These are phyloP conservation scores for Triplophysa rosa DNA, from an alignment of 2,113 vertebrate genomes.

Conservation along the genomic window DNA sequence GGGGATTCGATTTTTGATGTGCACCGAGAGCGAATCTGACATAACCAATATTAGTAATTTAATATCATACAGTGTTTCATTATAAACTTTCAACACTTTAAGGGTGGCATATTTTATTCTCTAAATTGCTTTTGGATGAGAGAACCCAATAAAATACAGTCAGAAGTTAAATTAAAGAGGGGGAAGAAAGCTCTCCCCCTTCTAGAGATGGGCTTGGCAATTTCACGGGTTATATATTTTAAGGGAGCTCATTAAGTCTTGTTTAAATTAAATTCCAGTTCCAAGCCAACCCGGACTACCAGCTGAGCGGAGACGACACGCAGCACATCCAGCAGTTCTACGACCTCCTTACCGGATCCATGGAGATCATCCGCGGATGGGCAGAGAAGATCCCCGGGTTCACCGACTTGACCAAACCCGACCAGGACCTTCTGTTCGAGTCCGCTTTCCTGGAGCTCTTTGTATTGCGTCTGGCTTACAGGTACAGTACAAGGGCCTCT, in stretches of 20 bases:
- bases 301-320: conserved; percentile 95
- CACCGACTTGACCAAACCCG: conserved; percentile 87
- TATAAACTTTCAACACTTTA: conserved; percentile 64
- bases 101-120: conserved; percentile 71
- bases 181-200: conserved; percentile 71
- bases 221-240: conserved; percentile 95
- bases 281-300: conserved; percentile 98
- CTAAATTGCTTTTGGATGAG: conserved; percentile 81
- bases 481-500: conserved; percentile 78
- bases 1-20: neutral
- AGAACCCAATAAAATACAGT: conserved; percentile 82
- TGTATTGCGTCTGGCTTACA: conserved; percentile 94
- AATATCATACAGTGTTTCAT: conserved; percentile 48
- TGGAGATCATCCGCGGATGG: conserved; percentile 99
- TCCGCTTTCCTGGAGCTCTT: conserved; percentile 98
- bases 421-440: conserved; percentile 97
- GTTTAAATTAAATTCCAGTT: conserved; percentile 93
- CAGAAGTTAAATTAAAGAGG: conserved; percentile 75
- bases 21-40: neutral
- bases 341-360: conserved; percentile 97
- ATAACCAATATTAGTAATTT: conserved; percentile 52
- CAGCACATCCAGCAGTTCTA: conserved; percentile 99
- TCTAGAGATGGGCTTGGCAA: conserved; percentile 81
- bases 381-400: conserved; percentile 96
- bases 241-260: conserved; percentile 89